phyloP scores from a whole-genome alignment of 2,888 invertebrate genomes.

The Cheilosia variabilis region DNA sequence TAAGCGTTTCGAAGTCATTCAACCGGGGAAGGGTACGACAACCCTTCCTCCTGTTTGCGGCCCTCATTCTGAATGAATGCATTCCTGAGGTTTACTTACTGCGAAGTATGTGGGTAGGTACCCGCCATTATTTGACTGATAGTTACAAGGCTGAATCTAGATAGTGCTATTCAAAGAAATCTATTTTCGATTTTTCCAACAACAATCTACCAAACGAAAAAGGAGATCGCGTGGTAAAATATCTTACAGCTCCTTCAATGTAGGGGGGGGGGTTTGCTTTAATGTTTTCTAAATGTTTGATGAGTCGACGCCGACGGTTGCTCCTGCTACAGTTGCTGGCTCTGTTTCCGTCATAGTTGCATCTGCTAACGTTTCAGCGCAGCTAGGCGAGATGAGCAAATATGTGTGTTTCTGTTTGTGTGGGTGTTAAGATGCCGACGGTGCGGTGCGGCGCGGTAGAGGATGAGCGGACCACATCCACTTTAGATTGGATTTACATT shows the following conservation, averaged over 20 bases:
- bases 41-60: slow-evolving; percentile 1
- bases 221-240: not conserved
- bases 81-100: slow-evolving; percentile 18
- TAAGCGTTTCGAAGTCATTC: slow-evolving; percentile 32
- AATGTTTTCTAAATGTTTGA: slow-evolving; percentile 71
- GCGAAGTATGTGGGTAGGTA: not conserved
- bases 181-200: not conserved
- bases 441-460: not conserved
- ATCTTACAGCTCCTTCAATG: not conserved
- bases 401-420: slow-evolving; percentile 24
- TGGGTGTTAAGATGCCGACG: slow-evolving; percentile 3
- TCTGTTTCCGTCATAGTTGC: slow-evolving; percentile 36
- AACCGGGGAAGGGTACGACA: slow-evolving; percentile 12
- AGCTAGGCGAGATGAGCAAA: slow-evolving; percentile 31
- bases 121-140: slow-evolving; percentile 10
- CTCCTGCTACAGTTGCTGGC: slow-evolving; percentile 10
- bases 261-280: slow-evolving; percentile 39
- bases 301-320: slow-evolving; percentile 53
- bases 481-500: slow-evolving; percentile 75
- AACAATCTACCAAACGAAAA: not conserved
- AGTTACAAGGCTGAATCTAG: slow-evolving; percentile 12
- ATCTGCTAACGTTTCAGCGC: slow-evolving; percentile 44
- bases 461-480: slow-evolving; percentile 49
- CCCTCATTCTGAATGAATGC: slow-evolving; percentile 1
- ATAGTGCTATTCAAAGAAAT: not conserved